phyloP scores from a whole-genome alignment of 2,113 vertebrate species.

The Cephalopterus ornatus region DNA sequence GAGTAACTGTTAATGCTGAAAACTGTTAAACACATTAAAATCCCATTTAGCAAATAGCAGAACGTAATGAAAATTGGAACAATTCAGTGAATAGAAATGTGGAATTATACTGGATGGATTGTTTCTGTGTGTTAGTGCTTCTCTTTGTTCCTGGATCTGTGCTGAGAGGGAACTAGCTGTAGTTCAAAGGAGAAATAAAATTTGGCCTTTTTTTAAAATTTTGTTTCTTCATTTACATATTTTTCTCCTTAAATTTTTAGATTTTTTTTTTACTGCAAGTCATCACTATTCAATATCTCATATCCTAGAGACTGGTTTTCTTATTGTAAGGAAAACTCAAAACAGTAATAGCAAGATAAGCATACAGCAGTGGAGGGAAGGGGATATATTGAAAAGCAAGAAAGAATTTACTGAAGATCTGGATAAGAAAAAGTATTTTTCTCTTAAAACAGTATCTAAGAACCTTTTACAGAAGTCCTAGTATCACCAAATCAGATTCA shows the following conservation, averaged over 20 bases:
- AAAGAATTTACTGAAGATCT: background rate
- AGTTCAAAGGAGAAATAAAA: slow-evolving; percentile 57
- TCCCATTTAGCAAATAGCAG: slow-evolving; percentile 75
- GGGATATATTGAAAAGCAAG: background rate
- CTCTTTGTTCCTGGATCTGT: slow-evolving; percentile 52
- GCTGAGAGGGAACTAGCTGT: no score
- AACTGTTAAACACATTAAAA: slow-evolving; percentile 79
- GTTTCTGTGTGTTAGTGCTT: slow-evolving; percentile 52
- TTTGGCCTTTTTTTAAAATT: background rate
- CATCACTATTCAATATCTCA: background rate
- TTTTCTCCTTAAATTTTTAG: background rate
- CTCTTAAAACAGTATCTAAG: background rate
- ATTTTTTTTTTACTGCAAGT: background rate
- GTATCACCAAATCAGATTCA: background rate
- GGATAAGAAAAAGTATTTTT: background rate
- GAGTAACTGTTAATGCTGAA: slow-evolving; percentile 66
- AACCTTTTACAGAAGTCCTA: background rate
- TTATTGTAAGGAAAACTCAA: background rate
- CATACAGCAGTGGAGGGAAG: accelerated
- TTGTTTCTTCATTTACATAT: background rate
- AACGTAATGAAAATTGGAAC: slow-evolving; percentile 72
- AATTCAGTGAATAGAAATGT: slow-evolving; percentile 72
- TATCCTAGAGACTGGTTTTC: background rate
- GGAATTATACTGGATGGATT: slow-evolving; percentile 56
- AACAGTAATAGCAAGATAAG: background rate